Base-by-base conservation (phyloP, 2,113 vertebrate genomes). In the Cavia aperea region DNA sequence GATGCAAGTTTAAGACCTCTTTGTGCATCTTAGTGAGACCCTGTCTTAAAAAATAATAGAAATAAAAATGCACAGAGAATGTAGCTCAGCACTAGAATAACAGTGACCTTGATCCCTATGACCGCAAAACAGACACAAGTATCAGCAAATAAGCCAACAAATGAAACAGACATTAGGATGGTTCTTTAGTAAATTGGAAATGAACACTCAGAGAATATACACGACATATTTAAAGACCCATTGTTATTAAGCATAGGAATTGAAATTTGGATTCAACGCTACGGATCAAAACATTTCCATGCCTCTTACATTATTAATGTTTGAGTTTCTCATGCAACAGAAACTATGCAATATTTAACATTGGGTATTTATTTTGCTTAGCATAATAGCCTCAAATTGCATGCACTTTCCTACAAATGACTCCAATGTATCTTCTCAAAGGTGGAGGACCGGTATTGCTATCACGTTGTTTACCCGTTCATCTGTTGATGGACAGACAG, bases 251-350 rank as follows among this genome's bases (percentile, higher is more conserved):
- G 5, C 9, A 51, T 33, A 13, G 6, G 26, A 12, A 63, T 14
- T 31, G 23, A 31, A 70, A 90, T 24, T 12, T 90, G 29, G 36
- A 46, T 3, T 54, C 15, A 1, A 1, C 68, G 14, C 36, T 18
- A 1, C 7, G 4, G 2, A 62, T 13, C 18, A 19, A 58, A 43
- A 18, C 14, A 1, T 31, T 12, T 62, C 19, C 16, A 7, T 6
- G 6, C 12, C 29, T 56, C 7, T 36, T 29, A 39, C 16, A 72
- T 72, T 39, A 39, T 21, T 39, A 23, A 72, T 24, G 4, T 43
- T 39, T 23, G n/a, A 5, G 9, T 24, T 72, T 72, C 21, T 21
- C 9, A 21, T 21, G 24, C 4, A 39, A 12, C n/a, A 43, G 70
- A 43, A 72, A 39, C 21, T n/a, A 43, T 2, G n/a, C n/a, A 12